phyloP scores from a whole-genome alignment of 2,797 vertebrate genomes.

The Peromyscus nudipes region DNA sequence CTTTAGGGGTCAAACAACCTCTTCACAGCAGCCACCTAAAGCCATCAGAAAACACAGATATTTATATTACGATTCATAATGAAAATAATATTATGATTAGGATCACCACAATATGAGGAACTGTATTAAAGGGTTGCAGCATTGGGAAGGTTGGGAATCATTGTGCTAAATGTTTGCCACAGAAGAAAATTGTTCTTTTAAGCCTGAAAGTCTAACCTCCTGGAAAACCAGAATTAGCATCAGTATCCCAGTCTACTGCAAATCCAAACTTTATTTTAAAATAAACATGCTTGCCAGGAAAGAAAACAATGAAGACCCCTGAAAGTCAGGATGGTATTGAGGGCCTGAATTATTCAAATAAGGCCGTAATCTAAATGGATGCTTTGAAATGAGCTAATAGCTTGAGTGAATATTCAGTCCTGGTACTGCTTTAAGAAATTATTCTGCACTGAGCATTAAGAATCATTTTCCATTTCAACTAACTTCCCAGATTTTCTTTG shows the following conservation, averaged over 20 bases:
- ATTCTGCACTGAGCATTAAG: constrained; percentile 36
- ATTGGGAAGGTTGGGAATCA: background rate
- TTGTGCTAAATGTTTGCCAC: background rate
- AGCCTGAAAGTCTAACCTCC: constrained; percentile 41
- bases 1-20: no score
- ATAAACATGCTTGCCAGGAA: background rate
- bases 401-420: constrained; percentile 66
- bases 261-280: constrained; percentile 64
- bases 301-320: background rate
- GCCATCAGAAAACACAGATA: background rate
- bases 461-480: constrained; percentile 66
- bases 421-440: constrained; percentile 57
- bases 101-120: background rate
- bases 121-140: background rate
- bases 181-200: constrained; percentile 6
- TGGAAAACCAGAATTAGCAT: constrained; percentile 10
- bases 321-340: constrained; percentile 22
- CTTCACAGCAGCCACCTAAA: no score
- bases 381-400: constrained; percentile 52
- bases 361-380: constrained; percentile 67
- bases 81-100: background rate
- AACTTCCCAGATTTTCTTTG: constrained; percentile 67
- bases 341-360: constrained; percentile 62
- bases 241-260: constrained; percentile 10
- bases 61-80: background rate